These are phyloP conservation scores for Paradoxurus hermaphroditus DNA, from an alignment of 2,113 vertebrate species.

Conservation along the genomic window DNA sequence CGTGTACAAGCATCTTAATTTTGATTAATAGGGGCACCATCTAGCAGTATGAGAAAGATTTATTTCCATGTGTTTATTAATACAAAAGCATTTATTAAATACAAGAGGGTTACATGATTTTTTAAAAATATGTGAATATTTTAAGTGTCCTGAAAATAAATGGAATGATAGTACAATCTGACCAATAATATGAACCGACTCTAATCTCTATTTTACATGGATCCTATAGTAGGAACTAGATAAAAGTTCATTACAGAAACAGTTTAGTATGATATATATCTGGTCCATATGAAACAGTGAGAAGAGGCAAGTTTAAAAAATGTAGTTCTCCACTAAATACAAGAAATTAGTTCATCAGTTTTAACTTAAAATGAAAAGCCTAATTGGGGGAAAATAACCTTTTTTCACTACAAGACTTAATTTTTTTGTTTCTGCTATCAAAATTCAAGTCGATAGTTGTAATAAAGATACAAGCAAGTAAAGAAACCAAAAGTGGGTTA, in stretches of 20 bases:
- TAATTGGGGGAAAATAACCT: not conserved
- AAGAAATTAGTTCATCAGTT: not conserved
- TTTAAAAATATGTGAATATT: not conserved
- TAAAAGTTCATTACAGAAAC: not conserved
- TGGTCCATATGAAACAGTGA: not conserved
- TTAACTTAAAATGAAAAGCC: not conserved
- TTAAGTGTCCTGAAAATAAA: not conserved
- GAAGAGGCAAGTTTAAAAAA: not conserved
- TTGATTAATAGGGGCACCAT: constrained; percentile 68
- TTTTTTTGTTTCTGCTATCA: not conserved
- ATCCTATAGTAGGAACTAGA: not conserved
- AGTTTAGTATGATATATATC: not conserved
- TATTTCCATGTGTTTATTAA: not conserved
- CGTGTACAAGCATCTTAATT: not conserved
- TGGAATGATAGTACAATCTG: not conserved
- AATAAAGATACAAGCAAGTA: not conserved
- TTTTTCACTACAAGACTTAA: not conserved
- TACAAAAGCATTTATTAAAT: not conserved
- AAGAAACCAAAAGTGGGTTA: not conserved
- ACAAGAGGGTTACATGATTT: not conserved
- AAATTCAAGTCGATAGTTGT: not conserved
- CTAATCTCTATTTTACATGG: not conserved
- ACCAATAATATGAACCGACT: not conserved
- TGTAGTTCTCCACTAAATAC: not conserved
- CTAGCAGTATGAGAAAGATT: constrained; percentile 53